Conservation (phyloP, 2,797 vertebrate species). For the Mormyrus proboscirostris region DNA sequence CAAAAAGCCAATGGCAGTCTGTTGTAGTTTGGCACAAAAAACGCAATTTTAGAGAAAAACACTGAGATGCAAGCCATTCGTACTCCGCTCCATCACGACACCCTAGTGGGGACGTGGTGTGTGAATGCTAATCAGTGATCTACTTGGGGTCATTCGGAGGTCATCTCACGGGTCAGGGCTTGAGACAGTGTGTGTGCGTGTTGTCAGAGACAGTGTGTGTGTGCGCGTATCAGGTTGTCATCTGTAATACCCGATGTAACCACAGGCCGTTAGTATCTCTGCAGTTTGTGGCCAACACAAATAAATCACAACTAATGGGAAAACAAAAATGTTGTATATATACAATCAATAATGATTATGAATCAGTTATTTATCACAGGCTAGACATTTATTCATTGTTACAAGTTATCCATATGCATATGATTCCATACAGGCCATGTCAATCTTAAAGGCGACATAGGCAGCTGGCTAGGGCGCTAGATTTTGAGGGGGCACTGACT, state of each 20-base stretch:
- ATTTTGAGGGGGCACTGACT: background rate
- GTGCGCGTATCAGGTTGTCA: background rate
- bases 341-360: no score
- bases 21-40: background rate
- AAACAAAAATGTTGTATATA: no score
- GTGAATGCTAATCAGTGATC: background rate
- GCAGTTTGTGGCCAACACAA: background rate
- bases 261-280: no score
- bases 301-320: background rate
- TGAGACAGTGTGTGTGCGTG: background rate
- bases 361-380: no score
- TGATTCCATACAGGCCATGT: background rate
- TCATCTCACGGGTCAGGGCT: background rate
- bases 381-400: background rate
- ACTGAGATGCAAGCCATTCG: background rate
- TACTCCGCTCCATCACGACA: background rate
- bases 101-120: background rate
- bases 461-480: background rate
- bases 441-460: background rate
- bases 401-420: background rate
- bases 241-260: background rate
- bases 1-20: background rate
- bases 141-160: background rate
- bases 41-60: background rate
- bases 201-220: background rate